Conservation (phyloP, 2,888 invertebrate genomes). For the Halocaridina rubra region DNA sequence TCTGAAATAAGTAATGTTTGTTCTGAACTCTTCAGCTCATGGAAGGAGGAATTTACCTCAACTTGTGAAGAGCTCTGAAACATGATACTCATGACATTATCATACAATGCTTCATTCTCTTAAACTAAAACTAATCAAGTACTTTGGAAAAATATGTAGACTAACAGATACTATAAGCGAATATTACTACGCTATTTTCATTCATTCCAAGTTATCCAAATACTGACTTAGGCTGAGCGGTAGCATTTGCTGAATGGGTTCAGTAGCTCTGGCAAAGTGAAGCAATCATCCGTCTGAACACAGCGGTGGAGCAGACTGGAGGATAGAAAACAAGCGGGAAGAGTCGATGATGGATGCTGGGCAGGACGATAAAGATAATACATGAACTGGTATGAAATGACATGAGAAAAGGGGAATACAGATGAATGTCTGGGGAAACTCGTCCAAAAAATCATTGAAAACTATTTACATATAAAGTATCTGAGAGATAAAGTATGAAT, state of each 20-base stretch:
- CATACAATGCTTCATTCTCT: neutral
- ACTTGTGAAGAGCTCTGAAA: neutral
- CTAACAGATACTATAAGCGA: neutral
- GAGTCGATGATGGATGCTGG: neutral
- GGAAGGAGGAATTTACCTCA: neutral
- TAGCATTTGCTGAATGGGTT: neutral
- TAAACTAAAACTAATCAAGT: neutral
- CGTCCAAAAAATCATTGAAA: too few species aligned
- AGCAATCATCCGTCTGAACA: slow-evolving; percentile 32
- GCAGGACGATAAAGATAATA: neutral
- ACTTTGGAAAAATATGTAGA: neutral
- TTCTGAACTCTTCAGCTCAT: neutral
- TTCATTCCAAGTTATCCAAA: neutral
- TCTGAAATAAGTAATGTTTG: neutral
- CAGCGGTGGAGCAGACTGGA: neutral
- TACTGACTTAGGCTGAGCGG: neutral
- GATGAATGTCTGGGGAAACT: too few species aligned
- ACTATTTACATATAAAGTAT: too few species aligned
- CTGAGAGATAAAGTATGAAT: too few species aligned
- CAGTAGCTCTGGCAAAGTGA: slow-evolving; percentile 15
- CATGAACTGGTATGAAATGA: neutral
- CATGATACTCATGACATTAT: neutral
- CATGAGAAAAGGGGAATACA: neutral
- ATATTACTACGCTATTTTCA: neutral
- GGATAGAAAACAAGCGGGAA: neutral